Base-by-base conservation (phyloP, 2,888 invertebrate genomes). In the Syritta pipiens region DNA sequence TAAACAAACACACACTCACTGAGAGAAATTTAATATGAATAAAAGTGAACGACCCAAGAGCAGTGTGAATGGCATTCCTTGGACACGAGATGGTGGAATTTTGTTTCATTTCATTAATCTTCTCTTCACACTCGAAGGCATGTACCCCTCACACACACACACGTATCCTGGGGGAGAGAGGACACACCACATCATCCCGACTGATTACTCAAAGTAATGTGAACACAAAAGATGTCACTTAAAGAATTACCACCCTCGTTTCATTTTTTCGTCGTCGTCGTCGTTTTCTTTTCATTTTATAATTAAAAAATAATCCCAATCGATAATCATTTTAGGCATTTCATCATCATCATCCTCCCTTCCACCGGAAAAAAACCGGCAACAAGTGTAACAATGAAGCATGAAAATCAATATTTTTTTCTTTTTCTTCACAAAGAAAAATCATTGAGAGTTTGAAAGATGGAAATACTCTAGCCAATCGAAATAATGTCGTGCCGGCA, bases 261-360 rank as follows among this genome's bases (percentile, higher is more conserved):
- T 48, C 55, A 55, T n/a, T 55, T 37, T 2, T 12, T 48, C n/a
- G n/a, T 9, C 2, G 19, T 44, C n/a, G 10, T n/a, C n/a, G 7
- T 37, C 28, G 46, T 63, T 62, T 63, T 48, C 48, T 55, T 72
- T 71, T 72, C 63, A 72, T 57, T 57, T 72, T 72, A 65, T 72
- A 72, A 72, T 72, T 72, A 72, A 72, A 72, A 72, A 65, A 57
- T 72, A 72, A 72, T 72, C 65, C 72, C 72, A 57, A 55, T 72
- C 35, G 72, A 57, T 57, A 42, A 63, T 55, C 72, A 72, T 57
- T 63, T 49, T 35, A 30, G 40, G 44, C 22, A 32, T 42, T 71
- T 55, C n/a, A n/a, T n/a, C n/a, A n/a, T n/a, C n/a, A n/a, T n/a
- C n/a, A n/a, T n/a, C n/a, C n/a, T n/a, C n/a, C n/a, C n/a, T 55